Evolutionary conservation across 2,888 invertebrate species (phyloP), one percentile per base, ranked within the genome.

Genomic region (Protodeltote pygarga): DNA sequence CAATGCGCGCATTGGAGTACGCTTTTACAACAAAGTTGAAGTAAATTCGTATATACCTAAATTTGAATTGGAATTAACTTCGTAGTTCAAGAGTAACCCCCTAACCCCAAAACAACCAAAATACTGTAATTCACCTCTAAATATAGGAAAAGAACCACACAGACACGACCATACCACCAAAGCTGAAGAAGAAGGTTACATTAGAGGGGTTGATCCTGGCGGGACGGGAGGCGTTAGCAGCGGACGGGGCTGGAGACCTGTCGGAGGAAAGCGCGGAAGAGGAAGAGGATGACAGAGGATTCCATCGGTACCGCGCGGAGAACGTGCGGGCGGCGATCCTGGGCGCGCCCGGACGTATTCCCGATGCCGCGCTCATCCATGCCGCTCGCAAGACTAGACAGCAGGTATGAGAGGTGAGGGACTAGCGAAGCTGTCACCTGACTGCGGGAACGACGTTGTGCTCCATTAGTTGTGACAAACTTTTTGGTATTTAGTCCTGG

Each of bases 281-380:
- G 24, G 93, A 90, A 9, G 82, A 78, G 50, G 81, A 87, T 70
- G 81, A 74, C 65, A 78, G 87, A 75, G 87, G 87, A 65, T 90
- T 90, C 83, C 92, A 90, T 78, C 83, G 73, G 75, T 91, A 89
- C 82, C 91, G 89, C 47, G 87, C 92, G 42, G 96, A 96, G 79
- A 94, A 95, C 60, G 94, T 97, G 73, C 95, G 96, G 78, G 94
- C 95, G 71, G 94, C 97, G 69, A 91, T 97, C 57, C 83, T 87
- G 31, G 96, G 96, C 40, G 86, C 86, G 87, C 96, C 96, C 77
- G 98, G 98, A 9, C 95, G 95, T 65, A 99, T 99, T 78, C 99
- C 99, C 5, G 99, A 99, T 93, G 99, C 99, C 5, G 98, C 98
- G 38, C 96, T 98, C 93, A 99, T 99, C 83, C 99, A 99, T 92